Base-by-base conservation (phyloP, 2,113 vertebrate species). In the Egretta garzetta region DNA sequence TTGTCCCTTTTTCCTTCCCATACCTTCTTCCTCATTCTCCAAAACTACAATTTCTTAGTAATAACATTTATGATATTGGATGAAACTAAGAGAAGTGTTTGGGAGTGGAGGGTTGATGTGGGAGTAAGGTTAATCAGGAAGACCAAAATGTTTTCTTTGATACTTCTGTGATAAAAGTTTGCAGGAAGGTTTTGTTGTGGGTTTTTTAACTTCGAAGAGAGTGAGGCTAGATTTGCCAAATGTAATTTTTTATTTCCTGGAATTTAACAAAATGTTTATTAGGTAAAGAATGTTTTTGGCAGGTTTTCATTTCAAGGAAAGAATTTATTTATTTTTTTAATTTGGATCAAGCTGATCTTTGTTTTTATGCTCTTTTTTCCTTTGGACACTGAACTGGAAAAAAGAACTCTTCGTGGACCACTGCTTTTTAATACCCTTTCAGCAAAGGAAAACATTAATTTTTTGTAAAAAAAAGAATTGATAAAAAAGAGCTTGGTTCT, bases 221-320 rank as follows among this genome's bases (percentile, higher is more conserved):
- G 32, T 56, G 19, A 63, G 33, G 20, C 3, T 71, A 85, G 35
- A 86, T 90, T 82, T 81, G 60, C 52, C 74, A 95, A 90, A 75
- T 5, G 4, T 32, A 74, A 32, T 62, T 81, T 84, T 91, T 91
- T 74, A 53, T 86, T 95, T 96, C 88, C 71, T 96, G 74, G 82
- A 92, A 92, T 95, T 82, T 86, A 86, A 62, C 26, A 86, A 88
- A 93, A 92, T 70, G 4, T 72, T 88, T 92, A 73, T 88, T 92
- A 91, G 55, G 63, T 83, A 86, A 93, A 76, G 58, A 95, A 90
- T 30, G 23, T 28, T 90, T 95, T 66, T 90, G 86, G 74, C 58
- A 53, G 32, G 10, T 70, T 74, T 88, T 83, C 19, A 41, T 62
- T 86, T 83, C 12, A 79, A 85, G 22, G 26, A 89, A 62, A 60